Evolutionary conservation across 2,113 vertebrate genomes (phyloP).

Genomic region (Saguinus imperator): DNA sequence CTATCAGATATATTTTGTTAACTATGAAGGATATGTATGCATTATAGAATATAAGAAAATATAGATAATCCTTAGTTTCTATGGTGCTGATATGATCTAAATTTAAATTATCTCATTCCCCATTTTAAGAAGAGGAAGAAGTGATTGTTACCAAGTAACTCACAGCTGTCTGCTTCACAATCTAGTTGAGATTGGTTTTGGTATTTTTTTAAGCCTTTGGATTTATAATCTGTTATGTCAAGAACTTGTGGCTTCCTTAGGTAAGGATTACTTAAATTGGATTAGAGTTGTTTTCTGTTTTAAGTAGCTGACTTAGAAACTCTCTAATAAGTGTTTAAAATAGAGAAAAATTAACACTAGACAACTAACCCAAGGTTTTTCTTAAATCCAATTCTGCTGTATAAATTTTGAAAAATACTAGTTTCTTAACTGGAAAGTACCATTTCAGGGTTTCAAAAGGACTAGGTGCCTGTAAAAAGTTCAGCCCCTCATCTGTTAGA

Average conservation of each 20-base stretch:
- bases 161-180: not conserved
- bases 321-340: constrained; percentile 8
- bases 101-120: not conserved
- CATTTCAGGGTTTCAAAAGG: constrained; percentile 39
- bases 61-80: not conserved
- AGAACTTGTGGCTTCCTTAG: not conserved
- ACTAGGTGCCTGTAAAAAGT: not conserved
- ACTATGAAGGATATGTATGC: not conserved
- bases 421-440: constrained; percentile 29
- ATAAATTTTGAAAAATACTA: not conserved
- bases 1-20: not conserved
- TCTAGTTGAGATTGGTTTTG: not conserved
- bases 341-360: constrained; percentile 7
- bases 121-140: not conserved
- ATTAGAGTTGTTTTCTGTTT: not conserved
- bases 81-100: not conserved
- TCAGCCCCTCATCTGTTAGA: constrained; percentile 36
- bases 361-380: constrained; percentile 36
- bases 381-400: constrained; percentile 1
- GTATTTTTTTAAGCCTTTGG: constrained; percentile 21
- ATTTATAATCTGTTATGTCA: constrained; percentile 2
- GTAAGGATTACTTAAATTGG: constrained; percentile 43
- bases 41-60: constrained; percentile 32
- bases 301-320: not conserved
- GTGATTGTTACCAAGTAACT: not conserved